Percentiles rank a stretch among this genome's conserved stretches.
phyloP scores from a whole-genome alignment of 2,113 vertebrate genomes.

The Gopherus evgoodei region DNA sequence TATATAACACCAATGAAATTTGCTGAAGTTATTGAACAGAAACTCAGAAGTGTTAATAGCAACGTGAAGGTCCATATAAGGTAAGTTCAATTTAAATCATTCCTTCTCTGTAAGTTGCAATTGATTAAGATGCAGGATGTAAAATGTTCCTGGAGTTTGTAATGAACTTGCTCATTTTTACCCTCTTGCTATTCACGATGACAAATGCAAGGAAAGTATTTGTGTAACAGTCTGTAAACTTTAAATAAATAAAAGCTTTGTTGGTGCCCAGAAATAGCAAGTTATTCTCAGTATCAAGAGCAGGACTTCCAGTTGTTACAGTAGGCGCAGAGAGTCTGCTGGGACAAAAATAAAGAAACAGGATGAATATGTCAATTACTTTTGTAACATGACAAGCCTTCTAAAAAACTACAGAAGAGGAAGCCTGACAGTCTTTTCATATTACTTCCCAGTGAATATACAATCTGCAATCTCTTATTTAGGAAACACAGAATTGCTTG shows the following conservation, averaged over 20 bases:
- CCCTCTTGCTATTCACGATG: background rate
- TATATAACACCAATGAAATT: constrained; percentile 92
- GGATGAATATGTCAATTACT: background rate
- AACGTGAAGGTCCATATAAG: constrained; percentile 87
- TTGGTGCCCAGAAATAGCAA: background rate
- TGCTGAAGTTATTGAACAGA: constrained; percentile 88
- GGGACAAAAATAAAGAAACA: background rate
- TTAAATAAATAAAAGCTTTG: background rate
- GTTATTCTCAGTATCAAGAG: background rate
- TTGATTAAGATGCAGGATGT: background rate
- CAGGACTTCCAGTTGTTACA: background rate
- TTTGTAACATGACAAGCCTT: background rate
- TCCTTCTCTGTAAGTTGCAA: background rate
- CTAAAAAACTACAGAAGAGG: background rate
- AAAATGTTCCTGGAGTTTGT: background rate
- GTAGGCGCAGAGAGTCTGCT: background rate
- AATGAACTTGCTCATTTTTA: background rate
- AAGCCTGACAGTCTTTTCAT: background rate
- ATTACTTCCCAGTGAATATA: background rate
- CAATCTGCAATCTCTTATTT: background rate
- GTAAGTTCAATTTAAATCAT: constrained; percentile 66
- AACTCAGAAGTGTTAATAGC: constrained; percentile 78
- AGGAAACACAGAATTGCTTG: background rate
- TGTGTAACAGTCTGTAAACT: background rate
- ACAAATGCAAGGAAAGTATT: background rate